phyloP scores from a whole-genome alignment of 2,113 vertebrate genomes.

The Ciconia stormi region DNA sequence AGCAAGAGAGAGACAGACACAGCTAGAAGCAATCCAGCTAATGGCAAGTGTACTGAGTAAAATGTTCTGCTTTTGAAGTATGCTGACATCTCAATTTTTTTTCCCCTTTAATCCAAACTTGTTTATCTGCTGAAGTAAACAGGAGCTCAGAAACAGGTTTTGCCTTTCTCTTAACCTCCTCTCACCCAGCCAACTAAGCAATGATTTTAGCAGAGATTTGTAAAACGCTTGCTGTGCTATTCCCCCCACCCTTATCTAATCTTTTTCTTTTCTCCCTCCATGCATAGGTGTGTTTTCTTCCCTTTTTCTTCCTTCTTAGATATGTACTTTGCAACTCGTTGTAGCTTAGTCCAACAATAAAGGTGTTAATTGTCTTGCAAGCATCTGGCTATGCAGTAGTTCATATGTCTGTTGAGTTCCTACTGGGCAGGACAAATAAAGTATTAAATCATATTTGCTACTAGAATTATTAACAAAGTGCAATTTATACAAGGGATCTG shows the following conservation, averaged over 20 bases:
- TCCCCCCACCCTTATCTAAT: neutral
- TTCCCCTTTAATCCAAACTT: slow-evolving; percentile 31
- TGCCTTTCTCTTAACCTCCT: slow-evolving; percentile 49
- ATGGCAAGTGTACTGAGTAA: slow-evolving; percentile 49
- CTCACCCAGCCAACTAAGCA: slow-evolving; percentile 17
- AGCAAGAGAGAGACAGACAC: neutral
- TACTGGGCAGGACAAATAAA: neutral
- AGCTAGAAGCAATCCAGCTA: slow-evolving; percentile 48
- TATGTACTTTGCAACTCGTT: neutral
- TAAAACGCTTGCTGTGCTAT: neutral
- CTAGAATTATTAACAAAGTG: neutral
- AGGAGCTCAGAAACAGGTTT: slow-evolving; percentile 38
- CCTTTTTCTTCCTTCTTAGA: neutral
- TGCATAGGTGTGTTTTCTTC: neutral
- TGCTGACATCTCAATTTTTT: slow-evolving; percentile 52
- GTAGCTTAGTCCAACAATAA: neutral
- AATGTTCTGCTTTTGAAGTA: slow-evolving; percentile 56
- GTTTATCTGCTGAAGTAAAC: slow-evolving; percentile 67
- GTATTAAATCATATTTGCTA: neutral
- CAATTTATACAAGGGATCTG: neutral
- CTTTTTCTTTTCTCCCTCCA: neutral
- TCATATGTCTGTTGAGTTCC: neutral
- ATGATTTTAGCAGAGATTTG: slow-evolving; percentile 47
- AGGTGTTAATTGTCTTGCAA: neutral
- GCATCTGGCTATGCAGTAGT: neutral